Conservation (phyloP, 2,113 vertebrate genomes). For the Opisthocomus hoazin region DNA sequence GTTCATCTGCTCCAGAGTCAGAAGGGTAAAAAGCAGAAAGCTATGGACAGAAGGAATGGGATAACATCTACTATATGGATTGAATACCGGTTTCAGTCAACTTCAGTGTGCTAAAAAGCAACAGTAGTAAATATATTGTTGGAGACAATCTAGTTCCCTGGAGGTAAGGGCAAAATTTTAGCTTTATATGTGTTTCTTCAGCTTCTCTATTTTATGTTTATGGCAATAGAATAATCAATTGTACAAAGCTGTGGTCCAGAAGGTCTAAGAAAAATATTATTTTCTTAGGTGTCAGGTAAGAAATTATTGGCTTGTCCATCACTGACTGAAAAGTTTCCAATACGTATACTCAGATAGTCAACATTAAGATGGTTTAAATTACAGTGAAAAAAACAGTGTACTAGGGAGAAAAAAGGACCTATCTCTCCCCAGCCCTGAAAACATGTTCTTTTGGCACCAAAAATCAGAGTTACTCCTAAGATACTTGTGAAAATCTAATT, state of each 20-base stretch:
- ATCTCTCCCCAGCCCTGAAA: not conserved
- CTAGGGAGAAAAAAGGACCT: not conserved
- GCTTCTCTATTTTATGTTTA: not conserved
- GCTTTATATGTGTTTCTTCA: not conserved
- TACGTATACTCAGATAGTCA: not conserved
- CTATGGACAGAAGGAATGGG: not conserved
- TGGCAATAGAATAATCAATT: not conserved
- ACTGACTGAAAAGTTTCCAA: not conserved
- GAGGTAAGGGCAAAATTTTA: not conserved
- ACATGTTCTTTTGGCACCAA: not conserved
- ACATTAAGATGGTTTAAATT: not conserved
- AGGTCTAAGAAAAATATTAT: accelerated
- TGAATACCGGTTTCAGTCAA: not conserved
- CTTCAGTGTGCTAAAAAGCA: not conserved
- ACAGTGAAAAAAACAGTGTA: not conserved
- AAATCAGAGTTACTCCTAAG: not conserved
- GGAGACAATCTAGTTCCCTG: not conserved
- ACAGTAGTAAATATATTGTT: not conserved
- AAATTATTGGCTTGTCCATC: not conserved
- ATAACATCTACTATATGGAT: not conserved
- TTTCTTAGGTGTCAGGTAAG: not conserved
- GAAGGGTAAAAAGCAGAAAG: not conserved
- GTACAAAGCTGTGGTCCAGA: not conserved
- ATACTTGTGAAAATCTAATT: not conserved
- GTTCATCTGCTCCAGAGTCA: not conserved